A percentile compares a stretch with the other conserved stretches of the same genome.
Evolutionary conservation across 2,113 vertebrate species (phyloP).

Genomic region (Gallinago paraguaiae): DNA sequence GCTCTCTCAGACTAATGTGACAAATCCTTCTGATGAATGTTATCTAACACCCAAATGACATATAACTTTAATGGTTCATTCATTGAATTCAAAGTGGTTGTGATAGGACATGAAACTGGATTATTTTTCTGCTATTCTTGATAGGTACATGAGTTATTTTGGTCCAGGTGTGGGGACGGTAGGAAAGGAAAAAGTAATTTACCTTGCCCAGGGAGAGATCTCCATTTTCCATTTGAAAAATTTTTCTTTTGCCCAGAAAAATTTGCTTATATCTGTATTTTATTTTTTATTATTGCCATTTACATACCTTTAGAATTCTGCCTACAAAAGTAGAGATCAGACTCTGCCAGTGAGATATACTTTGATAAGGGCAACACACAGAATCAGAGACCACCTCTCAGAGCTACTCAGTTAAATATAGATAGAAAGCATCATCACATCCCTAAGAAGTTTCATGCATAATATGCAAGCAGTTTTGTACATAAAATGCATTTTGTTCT

Average conservation of each 20-base stretch:
- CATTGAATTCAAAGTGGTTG: neutral
- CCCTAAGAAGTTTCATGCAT: neutral
- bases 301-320: neutral
- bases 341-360: neutral
- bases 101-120: neutral
- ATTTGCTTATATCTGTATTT: neutral
- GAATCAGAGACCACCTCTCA: neutral
- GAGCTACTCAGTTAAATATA: neutral
- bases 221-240: neutral
- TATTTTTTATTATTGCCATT: neutral
- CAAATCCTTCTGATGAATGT: neutral
- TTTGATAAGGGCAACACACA: neutral
- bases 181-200: neutral
- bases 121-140: neutral
- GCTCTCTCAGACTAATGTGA: neutral
- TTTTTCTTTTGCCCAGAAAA: neutral
- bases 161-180: rapidly evolving
- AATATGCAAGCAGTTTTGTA: neutral
- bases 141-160: neutral
- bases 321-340: neutral
- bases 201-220: neutral
- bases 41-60: neutral
- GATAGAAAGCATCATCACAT: neutral
- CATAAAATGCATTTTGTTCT: neutral
- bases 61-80: neutral